Evolutionary conservation across 2,797 vertebrate species (phyloP), one percentile per base, ranked within the genome.

Genomic region (Anisognathus igniventris): DNA sequence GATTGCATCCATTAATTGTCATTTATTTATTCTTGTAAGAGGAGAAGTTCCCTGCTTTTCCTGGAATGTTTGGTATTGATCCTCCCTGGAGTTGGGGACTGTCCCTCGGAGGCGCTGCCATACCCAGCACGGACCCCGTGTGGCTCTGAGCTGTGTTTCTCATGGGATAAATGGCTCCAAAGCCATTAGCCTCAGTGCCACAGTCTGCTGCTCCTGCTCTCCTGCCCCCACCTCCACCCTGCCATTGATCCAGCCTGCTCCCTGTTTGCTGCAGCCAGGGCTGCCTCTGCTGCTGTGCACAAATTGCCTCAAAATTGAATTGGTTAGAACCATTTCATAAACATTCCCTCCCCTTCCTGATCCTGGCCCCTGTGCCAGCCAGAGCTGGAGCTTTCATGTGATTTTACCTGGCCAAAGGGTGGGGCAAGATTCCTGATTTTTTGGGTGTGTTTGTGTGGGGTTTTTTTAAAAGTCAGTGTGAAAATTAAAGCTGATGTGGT

Each of bases 171-270:
- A 95, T 84, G 37, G 14, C 89, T 91, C 53, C 72, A 60, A 24
- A 80, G 78, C 95, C 64, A 72, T 96, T 73, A 91, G 85, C 92
- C 92, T 94, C 91, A 4, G 4, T 77, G 93, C 84, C 92, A 95
- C 91, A 96, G 66, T 64, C 95, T 92, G 95, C 89, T 96, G 95
- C 95, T 96, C 88, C 81, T 78, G 92, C 91, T 84, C 74, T 77
- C 62, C 92, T 95, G 89, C 91, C 78, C 86, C 93, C 93, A 94
- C 91, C 92, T 96, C 91, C 68, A 10, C 51, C 88, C 95, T 16
- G 17, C 74, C 2, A 89, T 82, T 60, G 92, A 93, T 95, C 94
- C 93, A 77, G 81, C 48, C 88, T 28, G 73, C 94, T 87, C 70
- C 51, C 92, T 90, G 40, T 16, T 67, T 65, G 71, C 95, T 92